Conservation (phyloP, 1,140 invertebrate genomes). For the Meloidogyne chitwoodi region DNA sequence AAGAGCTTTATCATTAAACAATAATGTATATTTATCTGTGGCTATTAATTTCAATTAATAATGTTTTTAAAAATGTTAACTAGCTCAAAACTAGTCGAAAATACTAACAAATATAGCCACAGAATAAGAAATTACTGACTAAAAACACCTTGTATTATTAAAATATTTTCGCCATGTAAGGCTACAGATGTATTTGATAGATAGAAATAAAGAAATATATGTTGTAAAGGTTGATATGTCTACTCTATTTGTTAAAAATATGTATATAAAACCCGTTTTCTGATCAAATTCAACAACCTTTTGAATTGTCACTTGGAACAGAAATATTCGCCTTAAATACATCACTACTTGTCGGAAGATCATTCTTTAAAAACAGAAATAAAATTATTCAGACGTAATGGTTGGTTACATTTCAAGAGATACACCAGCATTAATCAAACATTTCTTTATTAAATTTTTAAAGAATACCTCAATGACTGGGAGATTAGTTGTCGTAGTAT, state of each 20-base stretch:
- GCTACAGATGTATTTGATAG: neutral
- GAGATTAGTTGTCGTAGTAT: neutral
- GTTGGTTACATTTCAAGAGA: no score
- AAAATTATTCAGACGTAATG: no score
- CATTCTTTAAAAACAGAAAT: neutral
- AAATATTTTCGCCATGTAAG: neutral
- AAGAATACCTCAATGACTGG: neutral
- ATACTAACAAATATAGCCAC: no score
- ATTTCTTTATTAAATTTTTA: neutral
- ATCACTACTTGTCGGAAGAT: neutral
- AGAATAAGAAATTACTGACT: no score
- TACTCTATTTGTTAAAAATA: neutral
- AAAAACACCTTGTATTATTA: neutral
- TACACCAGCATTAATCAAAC: no score
- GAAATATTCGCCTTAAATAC: neutral
- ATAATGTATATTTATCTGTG: no score
- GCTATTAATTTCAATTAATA: no score
- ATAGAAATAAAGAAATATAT: neutral
- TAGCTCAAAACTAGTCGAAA: neutral
- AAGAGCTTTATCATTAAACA: conserved; percentile 62
- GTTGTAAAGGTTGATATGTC: neutral
- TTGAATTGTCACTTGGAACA: neutral
- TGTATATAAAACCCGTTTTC: neutral
- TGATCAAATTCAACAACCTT: neutral
- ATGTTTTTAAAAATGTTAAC: no score